phyloP scores from a whole-genome alignment of 2,888 invertebrate species.

The Chrysomela aeneicollis region DNA sequence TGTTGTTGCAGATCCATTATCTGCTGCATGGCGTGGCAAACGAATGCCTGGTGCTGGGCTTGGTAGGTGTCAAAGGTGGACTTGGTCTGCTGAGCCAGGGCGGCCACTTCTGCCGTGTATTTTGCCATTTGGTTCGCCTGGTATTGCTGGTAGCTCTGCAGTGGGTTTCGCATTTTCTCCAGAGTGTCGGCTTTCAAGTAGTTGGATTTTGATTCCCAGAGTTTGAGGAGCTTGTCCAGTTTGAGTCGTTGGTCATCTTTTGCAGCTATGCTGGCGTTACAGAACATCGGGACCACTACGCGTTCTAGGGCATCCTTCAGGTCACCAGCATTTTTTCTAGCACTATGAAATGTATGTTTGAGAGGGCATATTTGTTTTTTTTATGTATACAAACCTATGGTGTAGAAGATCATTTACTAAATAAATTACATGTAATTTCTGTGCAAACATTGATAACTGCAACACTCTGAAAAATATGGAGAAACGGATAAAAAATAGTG shows the following conservation, averaged over 20 bases:
- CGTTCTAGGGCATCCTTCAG: conserved; percentile 92
- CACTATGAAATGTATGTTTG: conserved; percentile 70
- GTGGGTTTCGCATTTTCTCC: conserved; percentile 86
- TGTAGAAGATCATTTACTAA: conserved; percentile 98
- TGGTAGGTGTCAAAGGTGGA: conserved; percentile 78
- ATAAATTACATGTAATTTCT: conserved; percentile 97
- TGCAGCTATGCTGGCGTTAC: conserved; percentile 87
- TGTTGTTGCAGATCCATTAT: conserved; percentile 86
- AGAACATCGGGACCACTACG: conserved; percentile 98
- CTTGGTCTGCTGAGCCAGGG: conserved; percentile 82
- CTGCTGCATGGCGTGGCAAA: conserved; percentile 88
- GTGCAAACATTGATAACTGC: conserved; percentile 78
- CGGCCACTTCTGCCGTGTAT: conserved; percentile 75
- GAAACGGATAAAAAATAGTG: conserved; percentile 18
- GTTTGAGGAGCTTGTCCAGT: conserved; percentile 88
- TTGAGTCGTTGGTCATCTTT: conserved; percentile 90
- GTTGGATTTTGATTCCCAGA: conserved; percentile 97
- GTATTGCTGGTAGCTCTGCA: conserved; percentile 87
- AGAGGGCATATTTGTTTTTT: neutral
- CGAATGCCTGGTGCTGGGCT: conserved; percentile 95
- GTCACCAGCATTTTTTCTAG: conserved; percentile 93
- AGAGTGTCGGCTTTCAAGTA: conserved; percentile 85
- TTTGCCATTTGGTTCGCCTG: conserved; percentile 85
- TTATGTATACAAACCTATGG: conserved; percentile 79
- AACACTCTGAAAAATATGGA: conserved; percentile 64